Conservation (phyloP, 2,888 invertebrate species). For the Nomada hirtipes region DNA sequence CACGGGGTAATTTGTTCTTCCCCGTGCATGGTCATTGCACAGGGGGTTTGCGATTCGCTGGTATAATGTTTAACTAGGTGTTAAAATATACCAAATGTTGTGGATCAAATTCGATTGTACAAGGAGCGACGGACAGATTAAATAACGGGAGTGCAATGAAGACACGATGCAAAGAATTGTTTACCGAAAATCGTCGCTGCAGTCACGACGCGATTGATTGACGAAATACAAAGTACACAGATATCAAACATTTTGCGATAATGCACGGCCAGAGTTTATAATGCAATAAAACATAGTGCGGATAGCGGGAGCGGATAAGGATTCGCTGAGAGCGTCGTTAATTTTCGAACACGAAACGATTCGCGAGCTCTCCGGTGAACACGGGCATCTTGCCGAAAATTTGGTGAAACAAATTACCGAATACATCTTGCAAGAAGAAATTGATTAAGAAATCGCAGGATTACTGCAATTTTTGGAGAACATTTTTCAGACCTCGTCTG, state of each 20-base stretch:
- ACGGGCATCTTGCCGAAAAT: constrained; percentile 51
- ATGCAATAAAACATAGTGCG: constrained; percentile 55
- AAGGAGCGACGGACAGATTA: neutral
- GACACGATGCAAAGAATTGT: constrained; percentile 28
- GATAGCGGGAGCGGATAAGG: constrained; percentile 57
- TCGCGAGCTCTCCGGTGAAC: constrained; percentile 43
- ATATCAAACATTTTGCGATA: constrained; percentile 56
- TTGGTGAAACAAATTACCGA: neutral
- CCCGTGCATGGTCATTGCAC: neutral
- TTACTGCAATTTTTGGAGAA: neutral
- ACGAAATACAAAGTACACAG: constrained; percentile 60
- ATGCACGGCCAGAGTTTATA: constrained; percentile 56
- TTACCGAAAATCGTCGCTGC: constrained; percentile 35
- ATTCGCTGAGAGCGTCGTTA: constrained; percentile 64
- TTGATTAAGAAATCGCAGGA: neutral
- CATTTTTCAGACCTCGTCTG: too few species aligned
- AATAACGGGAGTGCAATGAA: neutral
- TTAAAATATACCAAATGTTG: too few species aligned
- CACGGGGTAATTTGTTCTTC: neutral
- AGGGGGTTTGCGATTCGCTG: neutral
- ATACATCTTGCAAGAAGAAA: too few species aligned
- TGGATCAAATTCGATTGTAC: neutral
- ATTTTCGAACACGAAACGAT: constrained; percentile 51
- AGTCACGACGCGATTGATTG: constrained; percentile 40
- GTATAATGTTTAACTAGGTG: neutral